phyloP scores from a whole-genome alignment of 2,797 vertebrate genomes.

The Melanotaenia pygmaea region DNA sequence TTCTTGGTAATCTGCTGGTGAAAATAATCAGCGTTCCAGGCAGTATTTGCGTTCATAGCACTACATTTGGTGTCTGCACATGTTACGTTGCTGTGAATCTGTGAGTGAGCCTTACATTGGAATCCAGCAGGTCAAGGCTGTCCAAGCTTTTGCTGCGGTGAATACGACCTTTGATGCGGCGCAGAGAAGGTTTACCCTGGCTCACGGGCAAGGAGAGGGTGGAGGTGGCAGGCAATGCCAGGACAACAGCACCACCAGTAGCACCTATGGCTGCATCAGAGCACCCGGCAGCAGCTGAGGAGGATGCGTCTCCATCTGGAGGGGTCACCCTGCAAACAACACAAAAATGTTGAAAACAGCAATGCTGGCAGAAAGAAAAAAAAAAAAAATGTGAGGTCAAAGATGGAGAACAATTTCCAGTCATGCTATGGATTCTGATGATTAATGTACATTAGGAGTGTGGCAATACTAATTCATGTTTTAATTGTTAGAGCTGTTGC shows the following conservation, averaged over 20 bases:
- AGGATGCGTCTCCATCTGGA: conserved; percentile 84
- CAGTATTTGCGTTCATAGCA: not conserved
- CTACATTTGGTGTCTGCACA: not conserved
- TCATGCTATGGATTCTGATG: not conserved
- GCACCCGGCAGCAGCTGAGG: conserved; percentile 63
- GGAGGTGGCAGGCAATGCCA: conserved; percentile 76
- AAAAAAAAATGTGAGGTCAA: not conserved
- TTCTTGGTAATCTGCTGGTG: not conserved
- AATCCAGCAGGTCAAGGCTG: conserved; percentile 93
- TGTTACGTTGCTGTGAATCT: not conserved
- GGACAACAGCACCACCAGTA: conserved; percentile 74
- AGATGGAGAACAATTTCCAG: not conserved
- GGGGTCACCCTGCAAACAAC: conserved; percentile 89
- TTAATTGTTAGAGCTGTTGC: not conserved
- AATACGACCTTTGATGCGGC: conserved; percentile 95
- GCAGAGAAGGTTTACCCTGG: conserved; percentile 93
- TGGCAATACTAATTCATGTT: not conserved
- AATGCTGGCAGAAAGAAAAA: not conserved
- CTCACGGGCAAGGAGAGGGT: conserved; percentile 83
- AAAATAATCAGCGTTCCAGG: not conserved
- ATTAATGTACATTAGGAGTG: not conserved
- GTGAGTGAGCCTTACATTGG: conserved; percentile 85
- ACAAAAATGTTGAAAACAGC: not conserved
- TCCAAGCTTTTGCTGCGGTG: conserved; percentile 96
- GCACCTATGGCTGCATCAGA: conserved; percentile 69